Evolutionary conservation across 2,797 vertebrate species (phyloP).

Genomic region (Pachyuromys duprasi): DNA sequence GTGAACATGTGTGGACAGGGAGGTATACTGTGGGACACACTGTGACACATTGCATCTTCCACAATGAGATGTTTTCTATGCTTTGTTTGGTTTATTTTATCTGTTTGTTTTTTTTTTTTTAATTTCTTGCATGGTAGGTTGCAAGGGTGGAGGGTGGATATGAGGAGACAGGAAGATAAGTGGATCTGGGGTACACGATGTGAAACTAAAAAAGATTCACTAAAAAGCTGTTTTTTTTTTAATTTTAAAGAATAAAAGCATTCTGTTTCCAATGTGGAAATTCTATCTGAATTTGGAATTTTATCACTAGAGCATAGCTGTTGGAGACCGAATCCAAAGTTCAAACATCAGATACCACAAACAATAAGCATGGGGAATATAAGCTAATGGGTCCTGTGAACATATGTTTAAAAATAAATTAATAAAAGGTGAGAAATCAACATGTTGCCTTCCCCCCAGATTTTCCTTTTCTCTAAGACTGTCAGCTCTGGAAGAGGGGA

Average conservation of each 20-base stretch:
- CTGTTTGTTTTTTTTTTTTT: too few relatives aligned
- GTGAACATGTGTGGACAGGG: too few relatives aligned
- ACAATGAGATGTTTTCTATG: too few relatives aligned
- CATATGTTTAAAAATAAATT: background rate
- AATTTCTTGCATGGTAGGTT: too few relatives aligned
- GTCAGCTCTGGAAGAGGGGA: background rate
- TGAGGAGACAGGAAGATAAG: too few relatives aligned
- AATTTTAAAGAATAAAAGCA: background rate
- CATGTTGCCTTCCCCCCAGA: background rate
- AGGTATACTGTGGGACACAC: too few relatives aligned
- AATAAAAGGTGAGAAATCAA: conserved; percentile 26
- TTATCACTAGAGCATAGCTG: background rate
- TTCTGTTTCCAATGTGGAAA: conserved; percentile 13
- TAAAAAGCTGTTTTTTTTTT: too few relatives aligned
- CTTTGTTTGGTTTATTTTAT: background rate
- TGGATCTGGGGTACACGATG: too few relatives aligned
- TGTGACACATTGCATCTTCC: too few relatives aligned
- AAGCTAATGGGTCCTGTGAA: conserved; percentile 5
- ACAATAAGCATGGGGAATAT: background rate
- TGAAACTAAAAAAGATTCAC: too few relatives aligned
- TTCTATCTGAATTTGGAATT: background rate
- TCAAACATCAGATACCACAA: background rate
- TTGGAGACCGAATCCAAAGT: background rate
- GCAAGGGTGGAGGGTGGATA: too few relatives aligned
- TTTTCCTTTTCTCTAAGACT: background rate